Conservation (phyloP, 2,888 invertebrate species). For the Fissipunctia ypsillon region DNA sequence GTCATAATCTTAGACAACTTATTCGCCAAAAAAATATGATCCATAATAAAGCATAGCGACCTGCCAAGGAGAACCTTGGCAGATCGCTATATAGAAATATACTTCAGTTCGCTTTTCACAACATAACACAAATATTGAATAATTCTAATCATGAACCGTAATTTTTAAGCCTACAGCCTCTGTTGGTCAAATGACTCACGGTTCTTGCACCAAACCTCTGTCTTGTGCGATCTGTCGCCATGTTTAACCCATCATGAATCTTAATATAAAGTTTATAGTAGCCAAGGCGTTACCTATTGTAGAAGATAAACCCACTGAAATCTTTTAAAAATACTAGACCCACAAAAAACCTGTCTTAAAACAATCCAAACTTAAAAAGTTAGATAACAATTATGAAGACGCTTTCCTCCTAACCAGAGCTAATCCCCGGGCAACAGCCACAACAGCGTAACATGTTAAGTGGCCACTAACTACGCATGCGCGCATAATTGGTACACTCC, state of each 20-base stretch:
- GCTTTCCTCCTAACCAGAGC: conserved; percentile 11
- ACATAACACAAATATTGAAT: background rate
- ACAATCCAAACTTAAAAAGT: background rate
- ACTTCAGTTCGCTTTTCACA: background rate
- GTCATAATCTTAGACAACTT: background rate
- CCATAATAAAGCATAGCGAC: background rate
- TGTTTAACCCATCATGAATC: background rate
- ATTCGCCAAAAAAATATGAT: background rate
- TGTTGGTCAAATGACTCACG: background rate
- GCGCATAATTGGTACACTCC: conserved; percentile 66
- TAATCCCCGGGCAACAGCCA: conserved; percentile 49
- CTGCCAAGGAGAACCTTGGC: too few species aligned
- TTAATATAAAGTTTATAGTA: background rate
- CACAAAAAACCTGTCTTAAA: background rate
- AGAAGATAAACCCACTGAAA: background rate
- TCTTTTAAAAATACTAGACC: too few species aligned
- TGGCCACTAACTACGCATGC: conserved; percentile 62
- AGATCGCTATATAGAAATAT: too few species aligned
- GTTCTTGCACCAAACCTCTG: background rate
- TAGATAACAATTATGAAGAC: conserved; percentile 26
- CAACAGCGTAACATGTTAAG: conserved; percentile 57
- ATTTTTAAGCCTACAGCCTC: background rate
- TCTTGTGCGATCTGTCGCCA: background rate
- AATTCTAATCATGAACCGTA: background rate
- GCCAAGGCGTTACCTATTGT: background rate